Conservation (phyloP, 2,888 invertebrate species). For the Meghimatium bilineatum region DNA sequence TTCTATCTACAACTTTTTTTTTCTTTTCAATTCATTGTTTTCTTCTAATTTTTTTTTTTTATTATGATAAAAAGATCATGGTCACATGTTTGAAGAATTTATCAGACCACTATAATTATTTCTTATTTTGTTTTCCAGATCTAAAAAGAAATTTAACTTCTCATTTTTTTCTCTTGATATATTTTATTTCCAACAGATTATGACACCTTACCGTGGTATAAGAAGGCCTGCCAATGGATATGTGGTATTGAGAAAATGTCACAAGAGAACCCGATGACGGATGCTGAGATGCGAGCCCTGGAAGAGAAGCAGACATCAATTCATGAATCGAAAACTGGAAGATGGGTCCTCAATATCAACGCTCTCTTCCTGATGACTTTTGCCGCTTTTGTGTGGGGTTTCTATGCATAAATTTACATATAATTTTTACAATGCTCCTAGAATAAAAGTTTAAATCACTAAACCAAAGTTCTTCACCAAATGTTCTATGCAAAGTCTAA, state of each 20-base stretch:
- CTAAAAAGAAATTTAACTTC: not conserved
- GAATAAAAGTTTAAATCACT: not conserved
- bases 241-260: constrained; percentile 76
- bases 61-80: too few species aligned
- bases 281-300: constrained; percentile 65
- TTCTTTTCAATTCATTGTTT: too few species aligned
- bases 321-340: constrained; percentile 74
- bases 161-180: not conserved
- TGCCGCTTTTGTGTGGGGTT: constrained; percentile 76
- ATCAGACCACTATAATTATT: too few species aligned
- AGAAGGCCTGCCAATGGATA: constrained; percentile 71
- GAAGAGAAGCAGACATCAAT: constrained; percentile 72
- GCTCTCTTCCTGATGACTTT: constrained; percentile 75
- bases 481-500: not conserved
- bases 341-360: constrained; percentile 71
- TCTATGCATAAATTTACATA: constrained; percentile 65
- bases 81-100: too few species aligned
- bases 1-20: too few species aligned
- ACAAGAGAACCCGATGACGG: constrained; percentile 59
- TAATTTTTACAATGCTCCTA: not conserved
- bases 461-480: not conserved
- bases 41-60: too few species aligned
- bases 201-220: constrained; percentile 69
- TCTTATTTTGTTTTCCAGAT: too few species aligned
- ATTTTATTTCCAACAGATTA: constrained; percentile 41